A percentile compares a stretch with the other conserved stretches of the same genome.
phyloP scores from a whole-genome alignment of 2,113 vertebrate species.

The Oncorhynchus keta region DNA sequence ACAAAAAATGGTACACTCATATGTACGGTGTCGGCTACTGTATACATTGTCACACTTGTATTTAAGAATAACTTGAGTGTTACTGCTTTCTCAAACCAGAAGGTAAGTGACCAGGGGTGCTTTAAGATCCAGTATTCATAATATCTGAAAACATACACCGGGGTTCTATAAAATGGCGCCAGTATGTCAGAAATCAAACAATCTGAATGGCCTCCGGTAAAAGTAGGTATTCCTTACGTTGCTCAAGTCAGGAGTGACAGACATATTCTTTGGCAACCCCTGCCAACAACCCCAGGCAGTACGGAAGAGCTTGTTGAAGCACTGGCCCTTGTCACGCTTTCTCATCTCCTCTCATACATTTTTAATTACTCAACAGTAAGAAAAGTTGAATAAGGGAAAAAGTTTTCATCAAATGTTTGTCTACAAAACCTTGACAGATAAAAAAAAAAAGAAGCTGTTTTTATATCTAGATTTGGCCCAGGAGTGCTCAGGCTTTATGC shows the following conservation, averaged over 20 bases:
- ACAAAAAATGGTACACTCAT: no score
- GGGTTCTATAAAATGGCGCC: neutral
- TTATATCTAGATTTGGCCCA: neutral
- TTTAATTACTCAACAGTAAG: slow-evolving; percentile 15
- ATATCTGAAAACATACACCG: neutral
- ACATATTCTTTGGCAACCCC: slow-evolving; percentile 3
- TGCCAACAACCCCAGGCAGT: slow-evolving; percentile 25
- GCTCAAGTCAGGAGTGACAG: neutral
- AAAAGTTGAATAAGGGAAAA: slow-evolving; percentile 1
- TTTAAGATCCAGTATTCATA: no score
- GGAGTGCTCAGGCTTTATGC: neutral
- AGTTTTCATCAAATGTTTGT: slow-evolving; percentile 5
- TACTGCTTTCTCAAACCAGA: no score
- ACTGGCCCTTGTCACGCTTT: neutral
- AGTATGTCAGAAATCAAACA: neutral
- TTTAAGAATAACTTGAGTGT: no score
- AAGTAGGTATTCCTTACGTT: neutral
- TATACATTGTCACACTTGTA: no score
- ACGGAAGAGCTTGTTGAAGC: neutral
- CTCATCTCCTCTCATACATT: slow-evolving; percentile 13
- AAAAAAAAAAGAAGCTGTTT: neutral
- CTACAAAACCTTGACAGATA: neutral
- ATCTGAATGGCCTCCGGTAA: neutral
- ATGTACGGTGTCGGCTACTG: no score
- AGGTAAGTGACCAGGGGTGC: no score